Evolutionary conservation across 1,140 invertebrate species (phyloP).

Genomic region (Caerostris darwini): DNA sequence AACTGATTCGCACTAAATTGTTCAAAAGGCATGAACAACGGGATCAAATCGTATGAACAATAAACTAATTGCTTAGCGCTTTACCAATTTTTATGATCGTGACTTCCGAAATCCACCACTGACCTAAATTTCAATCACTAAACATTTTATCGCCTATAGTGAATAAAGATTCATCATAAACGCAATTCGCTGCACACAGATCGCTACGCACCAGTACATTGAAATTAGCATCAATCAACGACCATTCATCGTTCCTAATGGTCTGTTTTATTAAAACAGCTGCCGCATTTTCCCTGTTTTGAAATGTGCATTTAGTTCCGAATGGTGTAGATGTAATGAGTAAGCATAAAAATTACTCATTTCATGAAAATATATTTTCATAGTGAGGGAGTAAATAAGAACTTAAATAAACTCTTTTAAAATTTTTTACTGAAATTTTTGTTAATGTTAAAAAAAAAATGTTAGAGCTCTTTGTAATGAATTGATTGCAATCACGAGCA

Average conservation of each 20-base stretch:
- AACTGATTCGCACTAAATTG: neutral
- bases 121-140: neutral
- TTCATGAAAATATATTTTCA: neutral
- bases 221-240: constrained; percentile 21
- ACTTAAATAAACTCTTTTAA: too few species aligned
- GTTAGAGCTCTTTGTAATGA: too few species aligned
- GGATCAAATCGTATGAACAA: neutral
- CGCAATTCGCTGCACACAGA: neutral
- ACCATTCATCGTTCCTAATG: neutral
- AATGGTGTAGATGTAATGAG: neutral
- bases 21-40: neutral
- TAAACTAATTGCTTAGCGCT: neutral
- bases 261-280: neutral
- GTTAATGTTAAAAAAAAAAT: too few species aligned
- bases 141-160: neutral
- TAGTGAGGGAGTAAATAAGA: too few species aligned
- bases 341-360: neutral
- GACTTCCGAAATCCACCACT: neutral
- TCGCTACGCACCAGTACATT: constrained; percentile 7
- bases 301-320: neutral
- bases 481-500: too few species aligned
- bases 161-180: neutral
- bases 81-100: neutral
- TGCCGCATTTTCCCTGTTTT: neutral
- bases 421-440: too few species aligned